A percentile compares a stretch with the other conserved stretches of the same genome.
These are phyloP conservation scores for Drosophila quadrilineata DNA, from an alignment of 1,140 invertebrate species.

Conservation along the genomic window DNA sequence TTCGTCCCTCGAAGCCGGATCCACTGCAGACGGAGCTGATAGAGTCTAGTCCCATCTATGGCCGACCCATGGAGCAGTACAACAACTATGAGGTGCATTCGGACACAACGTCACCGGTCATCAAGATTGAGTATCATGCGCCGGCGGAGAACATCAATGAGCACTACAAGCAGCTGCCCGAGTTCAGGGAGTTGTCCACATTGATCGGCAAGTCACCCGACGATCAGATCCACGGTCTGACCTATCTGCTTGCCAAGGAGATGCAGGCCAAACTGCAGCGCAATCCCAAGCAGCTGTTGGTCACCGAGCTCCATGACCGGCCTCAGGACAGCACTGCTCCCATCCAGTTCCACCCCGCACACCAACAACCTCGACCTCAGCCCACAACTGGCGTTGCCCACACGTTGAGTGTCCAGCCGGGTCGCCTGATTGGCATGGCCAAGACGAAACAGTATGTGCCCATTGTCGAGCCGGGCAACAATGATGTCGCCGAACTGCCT, in stretches of 20 bases:
- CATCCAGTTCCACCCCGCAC: constrained; percentile 62
- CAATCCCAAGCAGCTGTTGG: constrained; percentile 51
- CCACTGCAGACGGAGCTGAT: constrained; percentile 41
- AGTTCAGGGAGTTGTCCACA: constrained; percentile 69
- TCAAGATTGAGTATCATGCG: constrained; percentile 73
- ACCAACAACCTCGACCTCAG: neutral
- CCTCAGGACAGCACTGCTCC: constrained; percentile 70
- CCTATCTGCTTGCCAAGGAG: constrained; percentile 75
- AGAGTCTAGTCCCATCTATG: constrained; percentile 34
- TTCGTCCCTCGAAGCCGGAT: constrained; percentile 64
- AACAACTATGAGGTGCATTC: constrained; percentile 48
- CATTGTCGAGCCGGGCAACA: constrained; percentile 65
- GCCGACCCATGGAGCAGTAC: constrained; percentile 39
- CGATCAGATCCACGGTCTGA: constrained; percentile 77
- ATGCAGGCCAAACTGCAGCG: constrained; percentile 73
- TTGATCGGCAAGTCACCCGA: constrained; percentile 75
- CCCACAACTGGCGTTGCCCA: constrained; percentile 20
- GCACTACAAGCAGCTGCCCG: constrained; percentile 64
- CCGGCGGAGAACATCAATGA: constrained; percentile 56
- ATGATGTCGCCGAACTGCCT: constrained; percentile 50
- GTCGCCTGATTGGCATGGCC: constrained; percentile 64
- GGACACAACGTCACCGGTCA: constrained; percentile 44
- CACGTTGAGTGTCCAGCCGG: constrained; percentile 51
- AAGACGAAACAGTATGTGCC: constrained; percentile 74
- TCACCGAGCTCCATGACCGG: constrained; percentile 18